These are phyloP conservation scores for Dicrostonyx torquatus DNA, from an alignment of 2,797 vertebrate genomes.

Conservation along the genomic window DNA sequence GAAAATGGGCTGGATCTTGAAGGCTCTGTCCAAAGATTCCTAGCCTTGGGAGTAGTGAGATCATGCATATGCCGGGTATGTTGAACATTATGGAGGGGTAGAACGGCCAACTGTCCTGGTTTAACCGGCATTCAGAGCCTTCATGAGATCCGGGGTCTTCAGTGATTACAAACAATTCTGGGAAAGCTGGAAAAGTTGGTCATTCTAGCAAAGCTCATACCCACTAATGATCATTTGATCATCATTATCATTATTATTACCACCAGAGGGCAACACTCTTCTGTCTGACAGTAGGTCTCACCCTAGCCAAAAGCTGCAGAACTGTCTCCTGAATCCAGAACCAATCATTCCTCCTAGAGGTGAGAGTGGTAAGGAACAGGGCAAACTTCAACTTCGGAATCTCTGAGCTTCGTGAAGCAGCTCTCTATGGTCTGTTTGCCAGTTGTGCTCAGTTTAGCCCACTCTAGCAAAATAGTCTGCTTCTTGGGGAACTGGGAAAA, in stretches of 20 bases:
- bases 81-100: background rate
- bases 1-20: conserved; percentile 34
- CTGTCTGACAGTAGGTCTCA: conserved; percentile 52
- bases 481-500: conserved; percentile 25
- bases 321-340: conserved; percentile 11
- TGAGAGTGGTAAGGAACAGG: conserved; percentile 22
- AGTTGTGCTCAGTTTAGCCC: background rate
- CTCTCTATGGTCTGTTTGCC: conserved; percentile 2
- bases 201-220: background rate
- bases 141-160: conserved; percentile 20
- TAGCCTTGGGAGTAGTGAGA: background rate
- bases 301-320: conserved; percentile 14
- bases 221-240: background rate
- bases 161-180: background rate
- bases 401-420: conserved; percentile 14
- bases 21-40: conserved; percentile 44
- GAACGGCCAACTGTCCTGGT: background rate
- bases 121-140: background rate
- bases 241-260: conserved; percentile 1
- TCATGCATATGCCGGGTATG: background rate
- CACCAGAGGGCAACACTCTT: conserved; percentile 77
- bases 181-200: background rate
- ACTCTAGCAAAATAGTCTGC: conserved; percentile 5
- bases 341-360: background rate
- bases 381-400: background rate